phyloP scores from a whole-genome alignment of 2,888 invertebrate genomes.

The Netelia inedita region DNA sequence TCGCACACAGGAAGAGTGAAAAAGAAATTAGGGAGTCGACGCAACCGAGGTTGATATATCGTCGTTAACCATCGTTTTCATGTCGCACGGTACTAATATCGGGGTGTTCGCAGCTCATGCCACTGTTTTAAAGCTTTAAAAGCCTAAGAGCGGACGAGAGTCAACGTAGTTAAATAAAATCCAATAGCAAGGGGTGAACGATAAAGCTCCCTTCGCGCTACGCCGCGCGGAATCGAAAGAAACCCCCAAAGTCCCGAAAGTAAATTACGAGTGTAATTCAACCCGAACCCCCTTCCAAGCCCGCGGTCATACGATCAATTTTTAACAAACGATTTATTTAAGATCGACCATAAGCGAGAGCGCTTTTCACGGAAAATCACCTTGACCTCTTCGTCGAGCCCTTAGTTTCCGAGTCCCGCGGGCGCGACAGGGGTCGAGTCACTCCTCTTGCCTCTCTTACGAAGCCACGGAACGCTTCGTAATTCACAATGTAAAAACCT shows the following conservation, averaged over 20 bases:
- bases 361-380: constrained; percentile 37
- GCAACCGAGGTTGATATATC: constrained; percentile 74
- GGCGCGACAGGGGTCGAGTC: constrained; percentile 63
- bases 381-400: constrained; percentile 40
- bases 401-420: constrained; percentile 31
- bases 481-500: constrained; percentile 65
- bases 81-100: constrained; percentile 79
- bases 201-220: not conserved
- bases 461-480: constrained; percentile 52
- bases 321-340: constrained; percentile 39
- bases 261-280: not conserved
- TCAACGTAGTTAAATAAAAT: constrained; percentile 29
- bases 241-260: not conserved
- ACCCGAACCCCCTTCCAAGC: not conserved
- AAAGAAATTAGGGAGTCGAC: constrained; percentile 64
- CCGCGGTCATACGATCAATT: constrained; percentile 55
- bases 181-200: not conserved
- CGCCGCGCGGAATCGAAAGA: not conserved
- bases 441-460: constrained; percentile 27
- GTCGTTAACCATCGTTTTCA: constrained; percentile 81
- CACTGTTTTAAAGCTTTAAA: constrained; percentile 71
- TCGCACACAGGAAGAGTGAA: constrained; percentile 52
- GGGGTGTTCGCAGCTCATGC: constrained; percentile 52
- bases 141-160: constrained; percentile 11
- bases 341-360: constrained; percentile 22